These are phyloP conservation scores for Helicolenus hilgendorfi DNA, from an alignment of 2,797 vertebrate genomes.

Conservation along the genomic window DNA sequence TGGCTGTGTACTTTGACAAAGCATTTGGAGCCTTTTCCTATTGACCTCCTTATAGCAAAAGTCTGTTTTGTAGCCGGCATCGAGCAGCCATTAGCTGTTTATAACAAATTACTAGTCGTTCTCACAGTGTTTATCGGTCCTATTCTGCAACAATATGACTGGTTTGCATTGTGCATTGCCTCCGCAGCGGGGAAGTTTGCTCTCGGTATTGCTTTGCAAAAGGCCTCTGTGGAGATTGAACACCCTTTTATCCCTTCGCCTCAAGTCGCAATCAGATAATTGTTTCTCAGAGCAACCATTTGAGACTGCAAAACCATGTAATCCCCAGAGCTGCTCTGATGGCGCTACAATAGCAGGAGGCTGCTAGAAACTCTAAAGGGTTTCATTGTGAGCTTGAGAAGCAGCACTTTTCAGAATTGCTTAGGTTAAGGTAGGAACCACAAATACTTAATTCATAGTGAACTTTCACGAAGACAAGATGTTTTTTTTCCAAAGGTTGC, in stretches of 20 bases:
- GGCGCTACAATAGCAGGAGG: conserved; percentile 68
- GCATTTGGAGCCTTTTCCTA: not conserved
- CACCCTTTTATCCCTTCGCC: conserved; percentile 66
- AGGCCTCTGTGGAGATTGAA: conserved; percentile 46
- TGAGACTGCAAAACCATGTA: conserved; percentile 75
- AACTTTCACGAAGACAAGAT: conserved; percentile 59
- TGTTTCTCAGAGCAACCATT: conserved; percentile 84
- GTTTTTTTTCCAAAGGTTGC: conserved; percentile 27
- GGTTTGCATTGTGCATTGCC: not conserved
- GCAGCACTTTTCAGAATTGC: conserved; percentile 67
- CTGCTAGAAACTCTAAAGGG: conserved; percentile 50
- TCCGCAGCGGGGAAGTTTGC: conserved; percentile 2
- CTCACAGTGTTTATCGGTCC: conserved; percentile 10
- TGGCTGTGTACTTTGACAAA: not conserved
- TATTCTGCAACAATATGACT: conserved; percentile 1
- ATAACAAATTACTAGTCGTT: conserved; percentile 2
- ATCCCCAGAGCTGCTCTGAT: conserved; percentile 70
- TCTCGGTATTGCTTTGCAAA: conserved; percentile 48
- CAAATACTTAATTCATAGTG: conserved; percentile 47
- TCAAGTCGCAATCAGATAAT: conserved; percentile 79
- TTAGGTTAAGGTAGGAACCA: conserved; percentile 55
- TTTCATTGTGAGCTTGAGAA: conserved; percentile 68
- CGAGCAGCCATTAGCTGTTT: not conserved
- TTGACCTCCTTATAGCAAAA: not conserved
- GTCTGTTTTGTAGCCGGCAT: not conserved